Conservation (phyloP, 2,797 vertebrate genomes). For the Microctenopoma steveboyesi region DNA sequence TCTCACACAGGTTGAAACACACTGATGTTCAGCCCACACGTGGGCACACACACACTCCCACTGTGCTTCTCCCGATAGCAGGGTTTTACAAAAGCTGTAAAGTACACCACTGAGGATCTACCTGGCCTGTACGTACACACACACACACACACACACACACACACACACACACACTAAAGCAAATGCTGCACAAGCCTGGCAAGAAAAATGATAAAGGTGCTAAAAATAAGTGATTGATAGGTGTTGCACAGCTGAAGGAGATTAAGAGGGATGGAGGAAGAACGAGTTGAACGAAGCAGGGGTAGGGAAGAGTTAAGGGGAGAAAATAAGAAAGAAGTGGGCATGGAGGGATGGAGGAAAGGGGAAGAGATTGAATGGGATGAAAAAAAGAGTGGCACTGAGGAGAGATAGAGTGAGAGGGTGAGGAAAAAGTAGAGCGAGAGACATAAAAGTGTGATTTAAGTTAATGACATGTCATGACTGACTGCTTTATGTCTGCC, state of each 20-base stretch:
- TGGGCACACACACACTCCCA: constrained; percentile 31
- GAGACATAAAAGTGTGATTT: constrained; percentile 80
- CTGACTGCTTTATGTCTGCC: constrained; percentile 76
- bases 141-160: not conserved
- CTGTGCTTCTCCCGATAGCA: constrained; percentile 43
- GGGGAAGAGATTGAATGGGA: constrained; percentile 28
- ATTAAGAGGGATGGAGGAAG: constrained; percentile 30
- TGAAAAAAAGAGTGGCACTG: constrained; percentile 28
- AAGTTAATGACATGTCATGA: constrained; percentile 80
- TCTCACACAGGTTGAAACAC: constrained; percentile 33
- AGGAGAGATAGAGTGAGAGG: constrained; percentile 50
- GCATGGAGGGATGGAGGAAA: constrained; percentile 50
- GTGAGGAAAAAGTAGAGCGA: constrained; percentile 51
- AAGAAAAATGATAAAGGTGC: constrained; percentile 60
- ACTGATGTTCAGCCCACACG: constrained; percentile 59
- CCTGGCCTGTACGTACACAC: constrained; percentile 10
- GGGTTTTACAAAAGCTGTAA: constrained; percentile 40
- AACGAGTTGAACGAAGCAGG: constrained; percentile 39
- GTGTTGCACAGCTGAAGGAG: constrained; percentile 55
- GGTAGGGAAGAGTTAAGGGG: constrained; percentile 54
- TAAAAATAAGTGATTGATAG: constrained; percentile 81
- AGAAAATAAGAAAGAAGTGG: constrained; percentile 45
- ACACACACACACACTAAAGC: constrained; percentile 10
- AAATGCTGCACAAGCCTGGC: constrained; percentile 15
- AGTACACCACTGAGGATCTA: constrained; percentile 25